A percentile compares a stretch with the other conserved stretches of the same genome.
These are phyloP conservation scores for Phocoena phocoena DNA, from an alignment of 2,113 vertebrate species.

Conservation along the genomic window DNA sequence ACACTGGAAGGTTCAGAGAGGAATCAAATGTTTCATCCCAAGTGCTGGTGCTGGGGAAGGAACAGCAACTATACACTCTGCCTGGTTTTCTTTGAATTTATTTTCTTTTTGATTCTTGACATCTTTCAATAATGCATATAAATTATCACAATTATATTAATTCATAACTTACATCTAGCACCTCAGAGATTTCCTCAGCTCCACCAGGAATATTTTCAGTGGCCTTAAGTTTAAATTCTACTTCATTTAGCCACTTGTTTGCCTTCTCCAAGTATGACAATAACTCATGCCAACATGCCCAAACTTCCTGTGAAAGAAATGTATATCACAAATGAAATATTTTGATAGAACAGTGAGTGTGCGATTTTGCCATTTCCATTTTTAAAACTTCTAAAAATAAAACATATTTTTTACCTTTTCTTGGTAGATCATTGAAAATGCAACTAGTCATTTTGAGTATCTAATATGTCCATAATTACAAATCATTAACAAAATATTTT, in stretches of 20 bases:
- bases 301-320: constrained; percentile 91
- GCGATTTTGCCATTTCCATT: background rate
- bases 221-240: constrained; percentile 92
- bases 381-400: constrained; percentile 22
- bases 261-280: constrained; percentile 94
- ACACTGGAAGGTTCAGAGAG: background rate
- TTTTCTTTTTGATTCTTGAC: background rate
- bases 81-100: background rate
- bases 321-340: background rate
- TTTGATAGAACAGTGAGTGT: background rate
- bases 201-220: constrained; percentile 91
- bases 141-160: background rate
- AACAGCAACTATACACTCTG: background rate
- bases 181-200: constrained; percentile 91
- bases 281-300: constrained; percentile 96
- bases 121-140: background rate
- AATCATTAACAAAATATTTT: constrained; percentile 54
- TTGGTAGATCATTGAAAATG: background rate
- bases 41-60: background rate
- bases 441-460: background rate
- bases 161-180: constrained; percentile 89
- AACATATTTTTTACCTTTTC: background rate
- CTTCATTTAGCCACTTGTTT: constrained; percentile 93
- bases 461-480: constrained; percentile 23
- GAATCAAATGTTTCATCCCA: background rate